A percentile compares a stretch with the other conserved stretches of the same genome.
Evolutionary conservation across 2,113 vertebrate genomes (phyloP).

Genomic region (Erythrocercus mccallii): DNA sequence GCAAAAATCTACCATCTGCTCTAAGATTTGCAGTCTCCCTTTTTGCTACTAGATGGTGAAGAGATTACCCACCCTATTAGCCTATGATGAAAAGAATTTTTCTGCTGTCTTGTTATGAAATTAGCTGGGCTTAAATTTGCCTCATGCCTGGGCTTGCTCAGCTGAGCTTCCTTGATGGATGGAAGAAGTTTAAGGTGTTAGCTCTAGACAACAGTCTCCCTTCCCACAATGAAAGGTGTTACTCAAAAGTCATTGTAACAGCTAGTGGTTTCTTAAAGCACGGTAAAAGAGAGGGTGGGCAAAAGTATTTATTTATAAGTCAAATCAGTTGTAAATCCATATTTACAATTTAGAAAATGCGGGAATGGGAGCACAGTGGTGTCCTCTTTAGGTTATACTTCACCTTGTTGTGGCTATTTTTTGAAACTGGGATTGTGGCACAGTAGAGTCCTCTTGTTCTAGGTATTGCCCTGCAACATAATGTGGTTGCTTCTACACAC

Average conservation of each 20-base stretch:
- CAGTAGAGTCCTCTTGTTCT: not conserved
- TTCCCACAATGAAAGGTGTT: not conserved
- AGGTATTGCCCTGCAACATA: not conserved
- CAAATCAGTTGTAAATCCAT: not conserved
- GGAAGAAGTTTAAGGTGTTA: not conserved
- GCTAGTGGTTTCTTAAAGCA: not conserved
- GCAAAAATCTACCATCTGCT: conserved; percentile 34
- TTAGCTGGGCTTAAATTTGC: not conserved
- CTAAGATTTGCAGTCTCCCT: not conserved
- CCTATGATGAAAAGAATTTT: not conserved
- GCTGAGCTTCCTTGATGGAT: not conserved
- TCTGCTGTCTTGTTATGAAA: not conserved
- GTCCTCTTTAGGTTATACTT: not conserved
- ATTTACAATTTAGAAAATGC: not conserved
- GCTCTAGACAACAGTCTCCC: not conserved
- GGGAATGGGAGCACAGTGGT: not conserved
- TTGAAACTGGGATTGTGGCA: not conserved
- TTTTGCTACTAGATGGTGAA: not conserved
- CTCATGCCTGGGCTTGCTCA: not conserved
- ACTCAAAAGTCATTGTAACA: not conserved
- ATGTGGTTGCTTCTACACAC: not conserved
- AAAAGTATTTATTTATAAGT: not conserved
- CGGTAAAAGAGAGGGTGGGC: not conserved
- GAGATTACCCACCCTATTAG: not conserved
- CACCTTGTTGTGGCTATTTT: not conserved